A percentile compares a stretch with the other conserved stretches of the same genome.
These are phyloP conservation scores for Epistrophe eligans DNA, from an alignment of 2,888 invertebrate species.

Conservation along the genomic window DNA sequence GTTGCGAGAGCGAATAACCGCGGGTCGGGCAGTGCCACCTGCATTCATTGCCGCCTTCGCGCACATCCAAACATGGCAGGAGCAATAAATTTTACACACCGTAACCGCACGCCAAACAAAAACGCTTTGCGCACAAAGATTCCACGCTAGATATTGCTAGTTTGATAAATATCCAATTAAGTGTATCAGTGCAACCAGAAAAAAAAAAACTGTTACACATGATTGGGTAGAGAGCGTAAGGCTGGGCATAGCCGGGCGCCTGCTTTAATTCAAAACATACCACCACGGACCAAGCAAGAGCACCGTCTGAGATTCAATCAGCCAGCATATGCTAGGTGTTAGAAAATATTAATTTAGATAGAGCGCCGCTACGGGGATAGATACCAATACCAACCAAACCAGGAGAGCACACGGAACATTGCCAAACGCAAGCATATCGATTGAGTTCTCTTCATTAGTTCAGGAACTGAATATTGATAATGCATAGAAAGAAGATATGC, in stretches of 20 bases:
- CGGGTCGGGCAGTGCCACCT: constrained; percentile 22
- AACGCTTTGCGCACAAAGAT: constrained; percentile 63
- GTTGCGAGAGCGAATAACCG: constrained; percentile 30
- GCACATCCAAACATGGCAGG: constrained; percentile 54
- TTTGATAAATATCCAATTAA: constrained; percentile 76
- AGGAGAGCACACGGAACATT: constrained; percentile 3
- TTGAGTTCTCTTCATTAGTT: constrained; percentile 63
- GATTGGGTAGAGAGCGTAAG: constrained; percentile 15
- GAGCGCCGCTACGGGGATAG: constrained; percentile 22
- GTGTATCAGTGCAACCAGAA: constrained; percentile 55
- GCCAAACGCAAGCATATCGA: constrained; percentile 32
- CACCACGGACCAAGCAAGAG: constrained; percentile 3
- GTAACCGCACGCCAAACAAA: constrained; percentile 50
- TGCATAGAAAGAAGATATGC: constrained; percentile 16
- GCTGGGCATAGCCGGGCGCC: constrained; percentile 33
- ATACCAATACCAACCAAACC: background rate
- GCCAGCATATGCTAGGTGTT: constrained; percentile 68
- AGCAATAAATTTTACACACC: constrained; percentile 66
- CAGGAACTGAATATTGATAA: constrained; percentile 27
- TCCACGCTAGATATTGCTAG: constrained; percentile 55
- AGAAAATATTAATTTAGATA: constrained; percentile 74
- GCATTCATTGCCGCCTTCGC: constrained; percentile 69
- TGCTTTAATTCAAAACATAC: constrained; percentile 23
- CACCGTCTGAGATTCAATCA: constrained; percentile 64
- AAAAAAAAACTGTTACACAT: constrained; percentile 12